phyloP scores from a whole-genome alignment of 2,797 vertebrate species.

The Gymnothorax javanicus region DNA sequence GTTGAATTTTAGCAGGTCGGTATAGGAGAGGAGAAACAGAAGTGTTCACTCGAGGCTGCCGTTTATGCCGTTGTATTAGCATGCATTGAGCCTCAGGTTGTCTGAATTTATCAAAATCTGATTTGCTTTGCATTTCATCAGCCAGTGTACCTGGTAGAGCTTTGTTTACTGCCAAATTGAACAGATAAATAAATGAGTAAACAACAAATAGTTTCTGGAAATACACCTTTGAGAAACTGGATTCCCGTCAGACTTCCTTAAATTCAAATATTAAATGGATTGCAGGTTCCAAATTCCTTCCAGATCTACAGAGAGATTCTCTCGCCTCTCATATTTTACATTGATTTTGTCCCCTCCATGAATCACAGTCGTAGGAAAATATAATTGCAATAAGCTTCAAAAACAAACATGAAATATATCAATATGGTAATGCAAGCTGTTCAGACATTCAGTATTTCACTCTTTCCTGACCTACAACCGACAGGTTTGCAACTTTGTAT shows the following conservation, averaged over 20 bases:
- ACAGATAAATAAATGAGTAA: not conserved
- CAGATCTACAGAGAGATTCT: not conserved
- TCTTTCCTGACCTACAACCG: constrained; percentile 3
- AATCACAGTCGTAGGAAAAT: not conserved
- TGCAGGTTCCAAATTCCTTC: not conserved
- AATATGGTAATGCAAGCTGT: not conserved
- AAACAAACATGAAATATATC: not conserved
- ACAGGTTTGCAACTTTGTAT: not conserved
- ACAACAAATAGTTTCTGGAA: not conserved
- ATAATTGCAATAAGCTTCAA: not conserved
- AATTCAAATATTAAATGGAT: not conserved
- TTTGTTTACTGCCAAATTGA: not conserved
- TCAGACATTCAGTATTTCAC: constrained; percentile 21
- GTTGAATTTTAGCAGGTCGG: not conserved
- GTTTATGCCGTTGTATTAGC: not conserved
- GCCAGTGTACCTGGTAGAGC: not conserved
- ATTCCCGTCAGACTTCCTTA: not conserved
- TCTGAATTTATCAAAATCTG: too few species aligned
- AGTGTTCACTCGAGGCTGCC: not conserved
- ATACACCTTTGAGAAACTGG: not conserved
- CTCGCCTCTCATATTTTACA: not conserved
- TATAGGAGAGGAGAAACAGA: not conserved
- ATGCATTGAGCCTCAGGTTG: not conserved
- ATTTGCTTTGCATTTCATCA: not conserved
- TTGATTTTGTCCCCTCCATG: not conserved